Percentiles rank a stretch among this genome's conserved stretches.
Evolutionary conservation across 1,140 invertebrate genomes (phyloP).

Genomic region (Neuroterus valhalla): DNA sequence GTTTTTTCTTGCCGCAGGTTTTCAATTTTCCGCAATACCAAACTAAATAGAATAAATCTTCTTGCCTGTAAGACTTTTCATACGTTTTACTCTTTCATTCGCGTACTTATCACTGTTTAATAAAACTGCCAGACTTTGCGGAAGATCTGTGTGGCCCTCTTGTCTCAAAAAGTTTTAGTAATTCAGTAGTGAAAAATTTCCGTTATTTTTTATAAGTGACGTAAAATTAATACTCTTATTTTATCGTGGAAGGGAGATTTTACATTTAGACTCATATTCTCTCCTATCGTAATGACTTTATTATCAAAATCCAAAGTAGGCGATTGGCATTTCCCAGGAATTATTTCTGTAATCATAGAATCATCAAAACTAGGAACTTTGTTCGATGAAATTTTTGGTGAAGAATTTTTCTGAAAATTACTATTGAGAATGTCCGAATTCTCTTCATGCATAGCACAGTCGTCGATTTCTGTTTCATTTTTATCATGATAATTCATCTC

Average conservation of each 20-base stretch:
- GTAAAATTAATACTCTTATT: background rate
- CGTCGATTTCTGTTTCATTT: no score
- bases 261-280: background rate
- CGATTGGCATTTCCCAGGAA: no score
- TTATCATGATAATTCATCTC: no score
- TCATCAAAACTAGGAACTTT: no score
- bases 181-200: background rate
- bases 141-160: background rate
- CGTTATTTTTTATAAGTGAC: background rate
- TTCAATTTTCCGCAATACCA: constrained; percentile 41
- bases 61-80: background rate
- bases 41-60: background rate
- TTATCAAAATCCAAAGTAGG: no score
- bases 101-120: background rate
- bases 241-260: background rate
- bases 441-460: no score
- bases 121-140: background rate
- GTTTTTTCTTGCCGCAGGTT: constrained; percentile 36
- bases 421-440: no score
- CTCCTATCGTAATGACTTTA: no score
- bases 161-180: background rate
- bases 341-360: no score
- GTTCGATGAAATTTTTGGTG: no score
- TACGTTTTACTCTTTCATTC: background rate
- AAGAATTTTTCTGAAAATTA: no score